These are phyloP conservation scores for Lethenteron reissneri DNA, from an alignment of 2,113 vertebrate genomes.

Conservation along the genomic window DNA sequence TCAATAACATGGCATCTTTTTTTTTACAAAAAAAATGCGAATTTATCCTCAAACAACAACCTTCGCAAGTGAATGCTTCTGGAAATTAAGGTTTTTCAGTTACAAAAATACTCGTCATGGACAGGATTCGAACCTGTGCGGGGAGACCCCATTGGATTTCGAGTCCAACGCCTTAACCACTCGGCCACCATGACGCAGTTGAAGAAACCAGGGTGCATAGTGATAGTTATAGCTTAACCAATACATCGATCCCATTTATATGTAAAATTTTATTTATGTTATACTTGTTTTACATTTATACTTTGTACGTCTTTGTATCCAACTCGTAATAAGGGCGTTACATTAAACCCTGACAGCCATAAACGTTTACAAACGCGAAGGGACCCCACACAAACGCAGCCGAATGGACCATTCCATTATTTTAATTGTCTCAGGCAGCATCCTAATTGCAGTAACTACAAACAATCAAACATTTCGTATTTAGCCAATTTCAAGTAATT, in stretches of 20 bases:
- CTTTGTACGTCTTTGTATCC: not conserved
- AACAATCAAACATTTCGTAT: too few species aligned
- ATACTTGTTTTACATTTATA: not conserved
- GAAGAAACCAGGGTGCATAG: not conserved
- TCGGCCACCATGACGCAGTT: conserved; percentile 1
- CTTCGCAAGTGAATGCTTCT: too few species aligned
- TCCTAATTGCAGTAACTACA: too few species aligned
- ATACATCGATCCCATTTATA: not conserved
- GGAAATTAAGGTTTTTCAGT: too few species aligned
- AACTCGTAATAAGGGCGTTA: not conserved
- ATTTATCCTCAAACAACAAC: too few species aligned
- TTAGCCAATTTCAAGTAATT: too few species aligned
- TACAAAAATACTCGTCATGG: not conserved
- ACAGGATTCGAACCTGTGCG: conserved; percentile 7
- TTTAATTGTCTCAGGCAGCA: too few species aligned
- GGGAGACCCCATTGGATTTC: conserved; percentile 6
- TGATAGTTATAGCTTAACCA: not conserved
- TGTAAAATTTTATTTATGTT: not conserved
- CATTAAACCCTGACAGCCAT: not conserved
- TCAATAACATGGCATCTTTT: too few species aligned
- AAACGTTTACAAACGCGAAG: not conserved
- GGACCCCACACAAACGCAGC: too few species aligned
- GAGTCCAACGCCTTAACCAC: conserved; percentile 7
- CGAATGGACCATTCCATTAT: too few species aligned
- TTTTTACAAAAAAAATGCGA: too few species aligned